phyloP scores from a whole-genome alignment of 2,113 vertebrate species.

The Ochotona princeps region DNA sequence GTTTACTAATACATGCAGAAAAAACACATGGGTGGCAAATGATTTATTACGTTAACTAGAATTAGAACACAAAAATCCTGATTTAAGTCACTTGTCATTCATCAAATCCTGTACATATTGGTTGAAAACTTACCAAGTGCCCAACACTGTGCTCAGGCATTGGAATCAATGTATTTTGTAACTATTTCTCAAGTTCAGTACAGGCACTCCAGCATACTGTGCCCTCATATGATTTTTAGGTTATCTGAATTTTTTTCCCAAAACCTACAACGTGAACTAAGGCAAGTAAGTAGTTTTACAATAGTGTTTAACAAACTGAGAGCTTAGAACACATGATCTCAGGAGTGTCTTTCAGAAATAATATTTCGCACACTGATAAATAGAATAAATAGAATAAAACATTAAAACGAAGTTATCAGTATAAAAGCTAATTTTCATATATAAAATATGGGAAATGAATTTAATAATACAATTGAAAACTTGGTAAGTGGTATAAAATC shows the following conservation, averaged over 20 bases:
- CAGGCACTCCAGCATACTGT: neutral
- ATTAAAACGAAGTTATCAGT: neutral
- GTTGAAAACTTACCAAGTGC: neutral
- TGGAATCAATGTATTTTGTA: neutral
- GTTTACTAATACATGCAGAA: constrained; percentile 17
- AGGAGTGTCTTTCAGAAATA: neutral
- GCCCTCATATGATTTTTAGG: neutral
- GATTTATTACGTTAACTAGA: constrained; percentile 35
- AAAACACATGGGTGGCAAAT: constrained; percentile 29
- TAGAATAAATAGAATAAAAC: neutral
- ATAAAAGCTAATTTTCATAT: constrained; percentile 22
- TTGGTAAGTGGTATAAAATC: constrained; percentile 13
- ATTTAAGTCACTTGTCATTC: neutral
- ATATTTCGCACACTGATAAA: neutral
- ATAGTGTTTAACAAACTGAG: neutral
- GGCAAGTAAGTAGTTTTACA: neutral
- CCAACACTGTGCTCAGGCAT: neutral
- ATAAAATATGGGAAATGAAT: neutral
- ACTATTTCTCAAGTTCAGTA: neutral
- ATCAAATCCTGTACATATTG: neutral
- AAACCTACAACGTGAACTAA: neutral
- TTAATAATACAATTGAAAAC: neutral
- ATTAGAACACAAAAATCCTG: neutral
- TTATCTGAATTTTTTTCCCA: constrained; percentile 11
- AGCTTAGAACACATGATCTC: neutral